Base-by-base conservation (phyloP, 1,140 invertebrate genomes). In the Octopus sinensis region DNA sequence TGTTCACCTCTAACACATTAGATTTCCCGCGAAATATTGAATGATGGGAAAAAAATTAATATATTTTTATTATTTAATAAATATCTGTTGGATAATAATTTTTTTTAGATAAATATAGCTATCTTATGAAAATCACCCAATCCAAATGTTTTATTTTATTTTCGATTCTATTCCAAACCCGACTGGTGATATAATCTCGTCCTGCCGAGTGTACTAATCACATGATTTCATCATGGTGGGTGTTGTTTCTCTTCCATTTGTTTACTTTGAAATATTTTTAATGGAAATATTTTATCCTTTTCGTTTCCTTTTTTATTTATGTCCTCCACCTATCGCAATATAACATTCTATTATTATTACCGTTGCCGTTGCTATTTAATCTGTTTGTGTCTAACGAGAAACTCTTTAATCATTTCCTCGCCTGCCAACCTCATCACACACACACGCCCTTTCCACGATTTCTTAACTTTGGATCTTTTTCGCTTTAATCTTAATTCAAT, bases 171-270 rank as follows among this genome's bases (percentile, higher is more conserved):
- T 62, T 62, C 1, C 2, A 62, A 73, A n/a, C 13, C 30, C 30
- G 30, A 43, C 30, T 73, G 5, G 1, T 73, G 68, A 43, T 43
- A 51, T 53, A 53, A 77, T 77, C 76, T 77, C 76, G 76, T 77
- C 13, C 52, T 6, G 17, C 0, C 76, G 76, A 77, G 76, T 43
- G 4, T 5, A 13, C 51, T 9, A 77, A 6, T 77, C 76, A 77
- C 76, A 77, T 77, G 76, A 77, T 51, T 23, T 53, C 76, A 77
- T 77, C 76, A 77, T 77, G 76, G 76, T 77, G 52, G 76, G 76
- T 77, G 76, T 77, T 77, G 76, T 77, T 77, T 17, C 5, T 5
- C 13, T 77, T 77, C 76, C 17, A 7, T 13, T 77, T 51, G 76
- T 77, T 52, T 52, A 77, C 76, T 53, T 51, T 43, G 30, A 43